These are phyloP conservation scores for Girardinichthys multiradiatus DNA, from an alignment of 2,113 vertebrate species.

Conservation along the genomic window DNA sequence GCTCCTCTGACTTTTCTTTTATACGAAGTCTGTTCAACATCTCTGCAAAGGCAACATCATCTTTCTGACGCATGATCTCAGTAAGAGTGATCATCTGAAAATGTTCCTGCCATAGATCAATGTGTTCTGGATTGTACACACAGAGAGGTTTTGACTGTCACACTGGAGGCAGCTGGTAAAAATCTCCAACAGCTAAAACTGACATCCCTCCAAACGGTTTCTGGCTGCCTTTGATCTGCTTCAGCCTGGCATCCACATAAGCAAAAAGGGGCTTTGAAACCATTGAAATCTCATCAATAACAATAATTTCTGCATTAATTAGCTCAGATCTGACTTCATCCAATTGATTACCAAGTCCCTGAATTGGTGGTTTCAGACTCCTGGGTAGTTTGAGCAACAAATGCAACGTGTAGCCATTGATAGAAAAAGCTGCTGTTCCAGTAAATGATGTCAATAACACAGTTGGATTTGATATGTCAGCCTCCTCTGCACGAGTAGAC, in stretches of 20 bases:
- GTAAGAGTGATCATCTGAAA: conserved; percentile 52
- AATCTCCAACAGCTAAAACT: conserved; percentile 19
- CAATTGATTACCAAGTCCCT: too few species aligned
- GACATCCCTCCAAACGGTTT: conserved; percentile 43
- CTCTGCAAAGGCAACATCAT: conserved; percentile 50
- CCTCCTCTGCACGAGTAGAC: background rate
- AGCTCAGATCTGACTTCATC: too few species aligned
- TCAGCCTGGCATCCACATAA: background rate
- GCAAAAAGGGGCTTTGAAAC: conserved; percentile 3
- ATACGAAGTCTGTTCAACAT: conserved; percentile 46
- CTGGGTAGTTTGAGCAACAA: too few species aligned
- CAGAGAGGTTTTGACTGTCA: conserved; percentile 36
- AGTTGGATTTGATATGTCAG: conserved; percentile 11
- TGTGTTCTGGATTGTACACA: conserved; percentile 21
- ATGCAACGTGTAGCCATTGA: too few species aligned
- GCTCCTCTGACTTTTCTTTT: conserved; percentile 16
- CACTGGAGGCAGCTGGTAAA: conserved; percentile 30
- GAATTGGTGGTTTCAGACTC: too few species aligned
- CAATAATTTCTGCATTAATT: background rate
- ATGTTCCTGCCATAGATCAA: conserved; percentile 41
- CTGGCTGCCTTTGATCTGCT: conserved; percentile 32
- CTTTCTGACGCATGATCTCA: conserved; percentile 55
- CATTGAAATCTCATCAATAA: conserved; percentile 6
- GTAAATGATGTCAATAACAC: conserved; percentile 25
- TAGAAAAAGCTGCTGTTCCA: conserved; percentile 30